phyloP scores from a whole-genome alignment of 2,888 invertebrate species.

The Drosophila incognita region DNA sequence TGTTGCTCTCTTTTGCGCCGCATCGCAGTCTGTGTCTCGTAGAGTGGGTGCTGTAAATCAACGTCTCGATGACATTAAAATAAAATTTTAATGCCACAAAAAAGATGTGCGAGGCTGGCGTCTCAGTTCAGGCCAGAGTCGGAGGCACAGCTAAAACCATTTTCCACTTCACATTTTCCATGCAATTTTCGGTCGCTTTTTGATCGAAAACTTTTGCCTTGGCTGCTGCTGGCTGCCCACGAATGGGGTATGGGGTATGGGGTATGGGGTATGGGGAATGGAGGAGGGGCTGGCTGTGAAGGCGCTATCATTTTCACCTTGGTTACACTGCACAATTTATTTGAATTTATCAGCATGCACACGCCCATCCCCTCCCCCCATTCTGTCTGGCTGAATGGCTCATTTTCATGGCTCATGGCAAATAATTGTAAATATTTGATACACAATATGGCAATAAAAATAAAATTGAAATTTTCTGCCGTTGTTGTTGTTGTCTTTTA shows the following conservation, averaged over 20 bases:
- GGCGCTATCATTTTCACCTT: slow-evolving; percentile 81
- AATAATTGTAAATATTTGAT: slow-evolving; percentile 84
- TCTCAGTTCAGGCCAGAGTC: slow-evolving; percentile 34
- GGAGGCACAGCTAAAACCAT: slow-evolving; percentile 14
- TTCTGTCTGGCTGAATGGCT: slow-evolving; percentile 56
- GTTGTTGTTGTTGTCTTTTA: slow-evolving; percentile 56
- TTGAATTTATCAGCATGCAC: slow-evolving; percentile 75
- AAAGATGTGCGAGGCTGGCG: slow-evolving; percentile 30
- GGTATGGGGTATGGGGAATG: neutral
- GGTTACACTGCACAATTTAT: slow-evolving; percentile 81
- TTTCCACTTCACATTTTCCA: slow-evolving; percentile 44
- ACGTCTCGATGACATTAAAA: slow-evolving; percentile 84
- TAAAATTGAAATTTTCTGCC: slow-evolving; percentile 81
- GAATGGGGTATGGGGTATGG: neutral
- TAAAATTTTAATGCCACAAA: slow-evolving; percentile 82
- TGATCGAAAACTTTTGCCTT: slow-evolving; percentile 73
- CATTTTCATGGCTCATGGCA: slow-evolving; percentile 76
- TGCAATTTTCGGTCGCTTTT: slow-evolving; percentile 59
- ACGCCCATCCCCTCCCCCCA: slow-evolving; percentile 18
- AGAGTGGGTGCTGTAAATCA: slow-evolving; percentile 79
- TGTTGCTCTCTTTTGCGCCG: neutral
- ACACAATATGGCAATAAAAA: slow-evolving; percentile 83
- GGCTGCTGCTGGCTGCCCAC: slow-evolving; percentile 20
- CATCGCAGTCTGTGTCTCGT: slow-evolving; percentile 1
- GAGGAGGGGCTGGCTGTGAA: neutral